Evolutionary conservation across 2,113 vertebrate genomes (phyloP).

Genomic region (Erinaceus europaeus): DNA sequence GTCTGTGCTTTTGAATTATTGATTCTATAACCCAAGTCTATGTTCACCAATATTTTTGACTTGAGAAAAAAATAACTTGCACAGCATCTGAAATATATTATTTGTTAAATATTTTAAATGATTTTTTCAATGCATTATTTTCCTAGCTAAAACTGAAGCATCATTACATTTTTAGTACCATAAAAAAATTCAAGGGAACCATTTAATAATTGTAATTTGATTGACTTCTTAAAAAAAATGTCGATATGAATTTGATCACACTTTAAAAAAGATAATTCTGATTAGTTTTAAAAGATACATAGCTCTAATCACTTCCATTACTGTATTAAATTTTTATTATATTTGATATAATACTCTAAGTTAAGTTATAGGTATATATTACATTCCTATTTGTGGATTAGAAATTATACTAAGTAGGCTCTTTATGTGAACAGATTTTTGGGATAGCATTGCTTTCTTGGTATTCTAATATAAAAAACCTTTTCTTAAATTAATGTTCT

Average conservation of each 20-base stretch:
- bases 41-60: neutral
- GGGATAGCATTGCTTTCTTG: neutral
- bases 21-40: neutral
- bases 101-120: neutral
- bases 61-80: neutral
- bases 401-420: neutral
- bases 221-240: constrained; percentile 22
- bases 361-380: neutral
- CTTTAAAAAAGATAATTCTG: neutral
- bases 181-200: neutral
- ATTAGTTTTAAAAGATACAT: neutral
- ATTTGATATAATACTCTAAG: neutral
- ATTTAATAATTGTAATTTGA: neutral
- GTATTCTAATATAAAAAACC: neutral
- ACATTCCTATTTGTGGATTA: neutral
- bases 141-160: neutral
- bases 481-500: neutral
- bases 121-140: neutral
- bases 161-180: constrained; percentile 2
- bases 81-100: neutral
- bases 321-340: neutral
- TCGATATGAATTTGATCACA: constrained; percentile 28
- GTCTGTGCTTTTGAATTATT: neutral
- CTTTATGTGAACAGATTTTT: constrained; percentile 5
- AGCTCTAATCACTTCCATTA: neutral